Percentiles rank a stretch among this genome's conserved stretches.
Evolutionary conservation across 2,113 vertebrate species (phyloP).

Genomic region (Archilochus colubris): DNA sequence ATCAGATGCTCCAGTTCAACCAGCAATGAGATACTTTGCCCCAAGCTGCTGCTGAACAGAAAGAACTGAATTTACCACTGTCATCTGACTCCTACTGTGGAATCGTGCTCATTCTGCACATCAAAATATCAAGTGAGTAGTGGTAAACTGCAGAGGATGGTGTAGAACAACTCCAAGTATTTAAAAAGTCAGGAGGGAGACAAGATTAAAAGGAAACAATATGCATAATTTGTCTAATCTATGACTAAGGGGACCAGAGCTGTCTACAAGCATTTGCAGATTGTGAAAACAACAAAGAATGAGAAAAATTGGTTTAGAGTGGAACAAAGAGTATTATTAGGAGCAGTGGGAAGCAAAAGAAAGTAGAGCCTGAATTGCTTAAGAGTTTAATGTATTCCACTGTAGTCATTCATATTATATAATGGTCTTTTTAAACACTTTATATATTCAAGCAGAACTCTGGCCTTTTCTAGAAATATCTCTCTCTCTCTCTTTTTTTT

Average conservation of each 20-base stretch:
- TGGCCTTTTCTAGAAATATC: conserved; percentile 19
- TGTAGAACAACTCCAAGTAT: not conserved
- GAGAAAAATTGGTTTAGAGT: not conserved
- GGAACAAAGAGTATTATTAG: conserved; percentile 58
- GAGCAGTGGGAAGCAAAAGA: conserved; percentile 23
- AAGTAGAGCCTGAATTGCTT: conserved; percentile 13
- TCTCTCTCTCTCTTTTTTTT: not conserved
- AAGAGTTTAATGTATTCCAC: not conserved
- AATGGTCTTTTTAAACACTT: not conserved
- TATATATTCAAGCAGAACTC: not conserved
- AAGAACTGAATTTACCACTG: not conserved
- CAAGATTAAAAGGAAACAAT: not conserved
- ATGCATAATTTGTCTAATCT: conserved; percentile 17
- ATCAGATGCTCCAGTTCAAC: not conserved
- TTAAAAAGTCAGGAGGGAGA: conserved; percentile 31
- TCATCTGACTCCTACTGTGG: not conserved
- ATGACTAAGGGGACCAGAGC: conserved; percentile 22
- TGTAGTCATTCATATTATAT: not conserved
- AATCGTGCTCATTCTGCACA: not conserved
- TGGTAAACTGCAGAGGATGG: conserved; percentile 1
- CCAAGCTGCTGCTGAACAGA: not conserved
- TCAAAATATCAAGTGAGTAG: not conserved
- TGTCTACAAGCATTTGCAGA: conserved; percentile 20
- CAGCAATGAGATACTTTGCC: not conserved
- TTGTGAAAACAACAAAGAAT: not conserved